A percentile compares a stretch with the other conserved stretches of the same genome.
Evolutionary conservation across 2,113 vertebrate species (phyloP).

Genomic region (Todiramphus saurophagus): DNA sequence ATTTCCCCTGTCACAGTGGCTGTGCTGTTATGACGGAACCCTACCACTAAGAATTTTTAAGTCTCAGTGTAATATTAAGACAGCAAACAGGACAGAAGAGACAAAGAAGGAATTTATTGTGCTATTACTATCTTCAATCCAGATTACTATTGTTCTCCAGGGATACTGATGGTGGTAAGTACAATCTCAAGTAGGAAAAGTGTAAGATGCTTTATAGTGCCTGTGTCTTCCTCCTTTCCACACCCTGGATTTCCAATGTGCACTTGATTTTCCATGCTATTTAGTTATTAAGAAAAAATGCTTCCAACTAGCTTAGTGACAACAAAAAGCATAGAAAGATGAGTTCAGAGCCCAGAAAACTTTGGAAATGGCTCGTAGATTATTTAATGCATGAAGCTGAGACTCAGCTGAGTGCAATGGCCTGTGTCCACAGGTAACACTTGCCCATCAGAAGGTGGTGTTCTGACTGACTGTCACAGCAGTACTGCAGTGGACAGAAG

Average conservation of each 20-base stretch:
- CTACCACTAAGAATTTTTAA: not conserved
- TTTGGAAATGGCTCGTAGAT: not conserved
- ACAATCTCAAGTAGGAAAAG: not conserved
- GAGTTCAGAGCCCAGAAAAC: not conserved
- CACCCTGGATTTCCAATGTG: not conserved
- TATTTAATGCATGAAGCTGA: not conserved
- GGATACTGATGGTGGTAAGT: fast-evolving
- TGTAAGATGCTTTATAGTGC: not conserved
- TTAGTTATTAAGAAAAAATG: not conserved
- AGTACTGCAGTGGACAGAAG: not conserved
- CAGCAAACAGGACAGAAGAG: not conserved
- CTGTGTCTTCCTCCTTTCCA: not conserved
- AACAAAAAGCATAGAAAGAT: not conserved
- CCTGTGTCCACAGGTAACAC: not conserved
- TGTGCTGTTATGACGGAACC: not conserved
- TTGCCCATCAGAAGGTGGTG: not conserved
- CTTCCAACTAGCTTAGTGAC: not conserved
- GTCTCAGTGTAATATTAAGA: not conserved
- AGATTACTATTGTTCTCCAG: not conserved
- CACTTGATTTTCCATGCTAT: not conserved
- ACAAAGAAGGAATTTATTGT: not conserved
- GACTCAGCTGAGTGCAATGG: not conserved
- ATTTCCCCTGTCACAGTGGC: not conserved
- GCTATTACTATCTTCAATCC: not conserved
- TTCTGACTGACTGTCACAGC: not conserved